These are phyloP conservation scores for Aethina tumida DNA, from an alignment of 1,140 invertebrate species.

Conservation along the genomic window DNA sequence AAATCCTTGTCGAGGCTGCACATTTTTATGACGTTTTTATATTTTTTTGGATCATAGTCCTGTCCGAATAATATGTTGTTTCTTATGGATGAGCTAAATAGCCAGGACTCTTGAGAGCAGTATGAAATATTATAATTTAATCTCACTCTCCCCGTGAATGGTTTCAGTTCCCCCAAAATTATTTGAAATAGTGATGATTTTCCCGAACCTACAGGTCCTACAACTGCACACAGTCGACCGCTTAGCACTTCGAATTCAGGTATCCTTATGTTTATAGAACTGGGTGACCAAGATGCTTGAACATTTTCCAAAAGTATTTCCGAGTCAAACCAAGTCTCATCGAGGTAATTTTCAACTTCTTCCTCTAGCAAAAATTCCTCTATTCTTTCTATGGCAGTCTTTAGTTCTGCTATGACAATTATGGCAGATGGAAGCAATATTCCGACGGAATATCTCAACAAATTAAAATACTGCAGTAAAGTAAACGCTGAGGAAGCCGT, in stretches of 20 bases:
- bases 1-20: conserved; percentile 60
- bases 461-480: no score
- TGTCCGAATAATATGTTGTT: conserved; percentile 73
- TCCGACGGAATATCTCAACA: no score
- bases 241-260: conserved; percentile 49
- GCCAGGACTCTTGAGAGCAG: conserved; percentile 65
- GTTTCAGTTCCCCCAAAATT: conserved; percentile 56
- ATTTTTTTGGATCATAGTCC: conserved; percentile 46
- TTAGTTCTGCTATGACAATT: conserved; percentile 50
- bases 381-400: conserved; percentile 57
- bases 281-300: conserved; percentile 50
- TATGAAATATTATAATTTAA: conserved; percentile 57
- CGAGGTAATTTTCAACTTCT: conserved; percentile 37
- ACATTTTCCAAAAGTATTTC: conserved; percentile 40
- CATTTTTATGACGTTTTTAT: conserved; percentile 46
- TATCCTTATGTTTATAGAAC: conserved; percentile 44
- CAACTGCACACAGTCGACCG: conserved; percentile 60
- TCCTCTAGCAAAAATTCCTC: conserved; percentile 53
- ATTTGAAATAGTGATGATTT: conserved; percentile 72
- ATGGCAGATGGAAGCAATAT: conserved; percentile 60
- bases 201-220: conserved; percentile 70
- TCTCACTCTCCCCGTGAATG: conserved; percentile 46
- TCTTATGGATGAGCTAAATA: conserved; percentile 51
- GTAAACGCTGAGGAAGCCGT: conserved; percentile 62
- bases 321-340: conserved; percentile 22